Base-by-base conservation (phyloP, 2,113 vertebrate species). In the Cephalopholis sonnerati region DNA sequence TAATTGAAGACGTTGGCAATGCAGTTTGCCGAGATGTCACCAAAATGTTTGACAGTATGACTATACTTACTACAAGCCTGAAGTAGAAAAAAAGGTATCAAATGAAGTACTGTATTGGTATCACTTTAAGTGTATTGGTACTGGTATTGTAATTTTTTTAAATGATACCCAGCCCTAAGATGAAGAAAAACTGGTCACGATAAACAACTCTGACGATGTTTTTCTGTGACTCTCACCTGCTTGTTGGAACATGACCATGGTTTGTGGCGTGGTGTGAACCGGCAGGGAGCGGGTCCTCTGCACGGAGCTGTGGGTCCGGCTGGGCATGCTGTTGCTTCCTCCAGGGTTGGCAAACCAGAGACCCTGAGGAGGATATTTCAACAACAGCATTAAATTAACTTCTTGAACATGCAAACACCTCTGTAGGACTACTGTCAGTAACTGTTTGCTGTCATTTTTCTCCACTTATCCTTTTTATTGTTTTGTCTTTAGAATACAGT, bases 311-410 rank as follows among this genome's bases (percentile, higher is more conserved):
- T 99, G 98, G 66, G 95, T 98, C 32, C 98, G 95, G 92, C 98
- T 99, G 51, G 98, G 98, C 97, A 99, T 98, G 92, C 98, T 99
- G 92, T 98, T 99, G 92, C 98, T 99, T 92, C 98, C 98, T 17
- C 98, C 97, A 0, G 98, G 98, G 93, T 99, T 99, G 82, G 98
- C 98, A 65, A 99, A 99, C 98, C 98, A 99, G 61, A 99, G 95
- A 92, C 97, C 99, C 98, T 99, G 89, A 91, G 71, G 70, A 93
- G 7, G 29, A 71, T 0, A 61, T 32, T 68, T 48, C 0, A 57
- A 70, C 53, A 48, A n/a, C 3, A 27, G 5, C 36, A 25, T 65
- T 24, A 59, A 29, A 32, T 54, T 1, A 8, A 68, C 39, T 6
- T 58, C 3, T 3, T 24, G 17, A 70, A 48, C 13, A 67, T n/a